Percentiles rank a stretch among this genome's conserved stretches.
phyloP scores from a whole-genome alignment of 2,797 vertebrate genomes.

The Octomys mimax region DNA sequence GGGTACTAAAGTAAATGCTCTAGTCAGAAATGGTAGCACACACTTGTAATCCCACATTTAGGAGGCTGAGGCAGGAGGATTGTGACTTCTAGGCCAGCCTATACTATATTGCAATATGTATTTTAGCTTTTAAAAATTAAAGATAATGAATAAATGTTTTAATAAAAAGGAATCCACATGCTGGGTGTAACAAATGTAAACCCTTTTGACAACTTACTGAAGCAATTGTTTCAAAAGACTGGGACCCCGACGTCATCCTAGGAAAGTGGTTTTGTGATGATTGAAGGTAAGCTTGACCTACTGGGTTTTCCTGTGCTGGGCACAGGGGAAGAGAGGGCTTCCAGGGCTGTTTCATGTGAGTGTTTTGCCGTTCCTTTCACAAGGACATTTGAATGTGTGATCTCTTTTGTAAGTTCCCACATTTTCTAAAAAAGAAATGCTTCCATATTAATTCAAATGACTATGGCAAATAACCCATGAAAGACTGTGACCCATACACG shows the following conservation, averaged over 20 bases:
- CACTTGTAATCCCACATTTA: neutral
- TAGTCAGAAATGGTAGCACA: neutral
- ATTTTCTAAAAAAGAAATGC: neutral
- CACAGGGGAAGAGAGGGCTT: neutral
- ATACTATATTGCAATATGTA: neutral
- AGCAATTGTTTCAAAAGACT: neutral
- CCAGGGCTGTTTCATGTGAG: neutral
- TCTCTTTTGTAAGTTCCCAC: neutral
- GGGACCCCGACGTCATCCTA: neutral
- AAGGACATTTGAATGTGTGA: neutral
- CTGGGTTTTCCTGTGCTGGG: rapidly evolving
- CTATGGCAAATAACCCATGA: neutral
- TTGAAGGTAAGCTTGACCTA: rapidly evolving
- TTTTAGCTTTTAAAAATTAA: neutral
- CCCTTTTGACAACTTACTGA: neutral
- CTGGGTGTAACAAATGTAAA: neutral
- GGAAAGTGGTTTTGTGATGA: neutral
- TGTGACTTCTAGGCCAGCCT: neutral
- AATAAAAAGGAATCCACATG: neutral
- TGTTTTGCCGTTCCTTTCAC: neutral
- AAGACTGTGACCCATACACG: neutral
- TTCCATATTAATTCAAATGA: neutral
- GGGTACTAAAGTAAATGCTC: neutral
- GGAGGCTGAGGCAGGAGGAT: neutral
- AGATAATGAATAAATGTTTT: neutral